Percentiles rank a stretch among this genome's conserved stretches.
phyloP scores from a whole-genome alignment of 2,888 invertebrate species.

The Cosmia pyralina region DNA sequence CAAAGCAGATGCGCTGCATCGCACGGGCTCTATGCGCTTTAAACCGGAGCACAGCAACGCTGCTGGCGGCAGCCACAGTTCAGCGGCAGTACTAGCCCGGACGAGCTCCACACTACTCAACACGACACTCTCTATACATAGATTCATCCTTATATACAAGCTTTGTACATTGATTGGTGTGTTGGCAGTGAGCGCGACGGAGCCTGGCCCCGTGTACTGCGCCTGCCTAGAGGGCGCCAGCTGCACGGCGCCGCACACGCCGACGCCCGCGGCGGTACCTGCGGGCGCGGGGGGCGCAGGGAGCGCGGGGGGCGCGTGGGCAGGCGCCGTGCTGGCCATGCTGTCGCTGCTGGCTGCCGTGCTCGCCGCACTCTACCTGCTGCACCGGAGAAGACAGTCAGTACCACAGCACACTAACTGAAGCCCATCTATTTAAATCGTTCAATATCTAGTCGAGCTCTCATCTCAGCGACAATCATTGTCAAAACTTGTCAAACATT shows the following conservation, averaged over 20 bases:
- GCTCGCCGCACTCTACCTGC: constrained; percentile 74
- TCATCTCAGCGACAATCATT: neutral
- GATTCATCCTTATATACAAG: neutral
- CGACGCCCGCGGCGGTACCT: constrained; percentile 34
- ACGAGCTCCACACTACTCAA: neutral
- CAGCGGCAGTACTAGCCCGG: neutral
- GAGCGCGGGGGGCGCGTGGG: constrained; percentile 70
- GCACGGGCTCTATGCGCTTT: no score
- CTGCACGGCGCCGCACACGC: constrained; percentile 69
- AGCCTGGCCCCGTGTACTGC: constrained; percentile 78
- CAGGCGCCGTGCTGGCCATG: constrained; percentile 73
- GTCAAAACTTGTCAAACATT: neutral
- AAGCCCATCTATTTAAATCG: neutral
- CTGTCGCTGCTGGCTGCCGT: constrained; percentile 74
- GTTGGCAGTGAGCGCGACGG: constrained; percentile 76
- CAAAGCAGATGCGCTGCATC: neutral
- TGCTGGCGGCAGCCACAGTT: neutral
- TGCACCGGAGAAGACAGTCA: constrained; percentile 83
- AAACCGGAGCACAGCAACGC: no score
- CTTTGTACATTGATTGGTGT: neutral
- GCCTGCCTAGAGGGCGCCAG: constrained; percentile 80
- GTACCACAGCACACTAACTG: constrained; percentile 52
- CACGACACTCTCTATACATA: neutral
- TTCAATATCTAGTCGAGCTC: neutral
- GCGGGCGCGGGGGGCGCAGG: constrained; percentile 48